A percentile compares a stretch with the other conserved stretches of the same genome.
phyloP scores from a whole-genome alignment of 2,888 invertebrate genomes.

The Gnatocerus cornutus region DNA sequence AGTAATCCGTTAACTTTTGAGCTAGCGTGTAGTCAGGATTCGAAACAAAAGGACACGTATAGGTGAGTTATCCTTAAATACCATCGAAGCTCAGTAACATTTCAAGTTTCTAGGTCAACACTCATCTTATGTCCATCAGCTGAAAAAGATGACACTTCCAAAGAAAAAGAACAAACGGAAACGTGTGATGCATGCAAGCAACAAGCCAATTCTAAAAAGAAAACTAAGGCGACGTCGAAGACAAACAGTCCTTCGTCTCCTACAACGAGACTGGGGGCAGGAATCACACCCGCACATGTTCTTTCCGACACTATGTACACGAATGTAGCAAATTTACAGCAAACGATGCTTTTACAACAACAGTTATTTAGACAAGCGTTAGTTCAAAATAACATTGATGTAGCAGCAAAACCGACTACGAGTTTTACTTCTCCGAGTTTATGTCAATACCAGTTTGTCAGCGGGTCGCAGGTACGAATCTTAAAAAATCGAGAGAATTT shows the following conservation, averaged over 20 bases:
- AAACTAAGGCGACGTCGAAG: conserved; percentile 62
- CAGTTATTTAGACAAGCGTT: conserved; percentile 76
- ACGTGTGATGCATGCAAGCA: conserved; percentile 62
- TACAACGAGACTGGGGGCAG: conserved; percentile 55
- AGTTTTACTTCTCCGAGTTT: conserved; percentile 75
- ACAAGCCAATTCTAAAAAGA: conserved; percentile 59
- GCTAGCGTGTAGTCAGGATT: conserved; percentile 70
- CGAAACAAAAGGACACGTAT: conserved; percentile 67
- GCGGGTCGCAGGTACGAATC: conserved; percentile 63
- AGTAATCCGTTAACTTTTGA: conserved; percentile 76
- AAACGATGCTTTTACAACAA: conserved; percentile 81
- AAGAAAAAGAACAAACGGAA: conserved; percentile 56
- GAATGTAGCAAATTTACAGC: conserved; percentile 79
- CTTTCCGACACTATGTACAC: conserved; percentile 81
- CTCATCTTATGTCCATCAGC: conserved; percentile 63
- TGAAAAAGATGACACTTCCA: conserved; percentile 59
- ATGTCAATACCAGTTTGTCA: conserved; percentile 76
- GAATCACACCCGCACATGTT: conserved; percentile 61
- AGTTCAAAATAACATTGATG: conserved; percentile 65
- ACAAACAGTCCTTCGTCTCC: conserved; percentile 63
- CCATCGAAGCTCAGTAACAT: neutral
- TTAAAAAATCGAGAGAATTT: neutral
- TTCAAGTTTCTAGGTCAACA: conserved; percentile 62
- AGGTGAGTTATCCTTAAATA: conserved; percentile 53
- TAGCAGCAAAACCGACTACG: conserved; percentile 60